Evolutionary conservation across 2,113 vertebrate genomes (phyloP).

Genomic region (Halichoeres trimaculatus): DNA sequence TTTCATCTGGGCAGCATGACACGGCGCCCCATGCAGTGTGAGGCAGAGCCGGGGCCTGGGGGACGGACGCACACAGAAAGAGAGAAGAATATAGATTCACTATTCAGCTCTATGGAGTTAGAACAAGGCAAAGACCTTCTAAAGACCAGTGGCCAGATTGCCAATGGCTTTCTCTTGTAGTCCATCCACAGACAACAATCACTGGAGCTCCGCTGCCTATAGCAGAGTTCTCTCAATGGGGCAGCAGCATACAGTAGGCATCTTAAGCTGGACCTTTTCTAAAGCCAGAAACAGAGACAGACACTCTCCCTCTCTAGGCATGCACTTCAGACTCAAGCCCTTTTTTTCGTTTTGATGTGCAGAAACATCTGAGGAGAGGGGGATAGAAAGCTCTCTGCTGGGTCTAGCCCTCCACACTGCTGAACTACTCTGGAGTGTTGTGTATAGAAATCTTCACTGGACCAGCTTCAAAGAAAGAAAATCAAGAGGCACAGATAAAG

Average conservation of each 20-base stretch:
- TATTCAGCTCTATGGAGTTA: slow-evolving; percentile 55
- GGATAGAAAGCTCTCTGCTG: slow-evolving; percentile 61
- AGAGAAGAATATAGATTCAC: slow-evolving; percentile 70
- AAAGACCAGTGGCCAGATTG: slow-evolving; percentile 64
- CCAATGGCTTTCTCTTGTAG: slow-evolving; percentile 67
- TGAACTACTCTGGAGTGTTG: slow-evolving; percentile 60
- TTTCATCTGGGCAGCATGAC: slow-evolving; percentile 78
- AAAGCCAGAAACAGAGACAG: slow-evolving; percentile 42
- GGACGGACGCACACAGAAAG: slow-evolving; percentile 61
- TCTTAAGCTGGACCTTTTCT: slow-evolving; percentile 55
- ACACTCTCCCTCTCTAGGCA: slow-evolving; percentile 40
- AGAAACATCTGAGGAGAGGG: slow-evolving; percentile 54
- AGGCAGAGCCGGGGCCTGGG: slow-evolving; percentile 66
- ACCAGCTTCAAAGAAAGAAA: slow-evolving; percentile 66
- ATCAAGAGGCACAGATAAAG: slow-evolving; percentile 49
- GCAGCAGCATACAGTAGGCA: slow-evolving; percentile 45
- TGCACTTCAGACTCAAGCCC: slow-evolving; percentile 57
- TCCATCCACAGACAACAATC: slow-evolving; percentile 57
- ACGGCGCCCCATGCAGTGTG: slow-evolving; percentile 71
- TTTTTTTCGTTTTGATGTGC: slow-evolving; percentile 71
- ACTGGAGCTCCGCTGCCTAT: slow-evolving; percentile 46
- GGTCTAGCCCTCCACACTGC: slow-evolving; percentile 50
- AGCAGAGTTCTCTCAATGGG: slow-evolving; percentile 45
- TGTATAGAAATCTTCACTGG: slow-evolving; percentile 71
- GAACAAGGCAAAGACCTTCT: slow-evolving; percentile 66